phyloP scores from a whole-genome alignment of 2,113 vertebrate genomes.

The Calyptommatus sinebrachiatus region DNA sequence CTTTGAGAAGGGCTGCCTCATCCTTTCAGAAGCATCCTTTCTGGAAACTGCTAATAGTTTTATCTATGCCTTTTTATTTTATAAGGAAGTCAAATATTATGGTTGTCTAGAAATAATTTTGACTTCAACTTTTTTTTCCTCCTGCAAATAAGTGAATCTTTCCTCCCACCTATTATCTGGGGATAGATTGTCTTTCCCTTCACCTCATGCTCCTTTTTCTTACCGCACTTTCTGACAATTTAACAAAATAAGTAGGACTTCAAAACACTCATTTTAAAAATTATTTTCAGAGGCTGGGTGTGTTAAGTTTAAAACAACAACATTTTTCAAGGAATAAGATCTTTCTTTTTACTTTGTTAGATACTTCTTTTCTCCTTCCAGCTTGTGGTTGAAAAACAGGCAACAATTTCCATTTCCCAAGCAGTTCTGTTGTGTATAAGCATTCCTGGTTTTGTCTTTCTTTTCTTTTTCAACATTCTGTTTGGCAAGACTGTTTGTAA shows the following conservation, averaged over 20 bases:
- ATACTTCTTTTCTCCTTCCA: slow-evolving; percentile 3
- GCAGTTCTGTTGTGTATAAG: background rate
- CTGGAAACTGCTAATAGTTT: background rate
- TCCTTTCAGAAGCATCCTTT: background rate
- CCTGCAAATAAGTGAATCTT: slow-evolving; percentile 3
- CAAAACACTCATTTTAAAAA: background rate
- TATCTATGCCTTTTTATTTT: background rate
- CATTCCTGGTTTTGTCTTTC: slow-evolving; percentile 5
- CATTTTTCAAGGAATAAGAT: background rate
- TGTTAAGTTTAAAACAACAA: background rate
- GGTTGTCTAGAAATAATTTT: background rate
- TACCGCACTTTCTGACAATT: background rate
- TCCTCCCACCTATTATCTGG: background rate
- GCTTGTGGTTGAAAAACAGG: slow-evolving; percentile 7
- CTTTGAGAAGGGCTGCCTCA: background rate
- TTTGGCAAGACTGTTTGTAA: background rate
- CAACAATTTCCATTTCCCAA: background rate
- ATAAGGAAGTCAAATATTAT: background rate
- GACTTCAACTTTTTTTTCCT: background rate
- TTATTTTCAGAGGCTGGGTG: background rate
- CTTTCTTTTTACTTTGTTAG: background rate
- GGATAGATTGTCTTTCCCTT: background rate
- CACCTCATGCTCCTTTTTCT: background rate
- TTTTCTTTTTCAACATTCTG: background rate
- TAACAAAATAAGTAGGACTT: slow-evolving; percentile 6